These are phyloP conservation scores for Drosophila gunungcola DNA, from an alignment of 1,140 invertebrate species.

Conservation along the genomic window DNA sequence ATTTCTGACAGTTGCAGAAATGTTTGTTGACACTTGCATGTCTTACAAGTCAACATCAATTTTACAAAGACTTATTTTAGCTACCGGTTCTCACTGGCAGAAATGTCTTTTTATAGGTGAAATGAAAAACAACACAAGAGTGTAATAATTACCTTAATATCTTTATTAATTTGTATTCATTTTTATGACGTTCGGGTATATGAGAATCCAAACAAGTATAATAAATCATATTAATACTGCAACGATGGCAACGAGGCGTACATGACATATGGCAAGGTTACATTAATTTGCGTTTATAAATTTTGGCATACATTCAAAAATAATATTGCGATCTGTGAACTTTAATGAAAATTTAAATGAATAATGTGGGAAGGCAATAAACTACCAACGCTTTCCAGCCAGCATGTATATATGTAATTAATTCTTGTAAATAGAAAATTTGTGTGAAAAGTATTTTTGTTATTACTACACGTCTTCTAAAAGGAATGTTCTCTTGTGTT, in stretches of 20 bases:
- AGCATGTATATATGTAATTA: not conserved
- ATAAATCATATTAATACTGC: conserved; percentile 21
- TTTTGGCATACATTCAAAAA: conserved; percentile 62
- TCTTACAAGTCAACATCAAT: conserved; percentile 53
- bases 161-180: not conserved
- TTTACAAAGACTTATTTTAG: conserved; percentile 52
- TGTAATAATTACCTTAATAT: conserved; percentile 24
- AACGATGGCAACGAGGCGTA: conserved; percentile 34
- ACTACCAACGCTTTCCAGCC: not conserved
- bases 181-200: conserved; percentile 2
- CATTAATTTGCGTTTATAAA: conserved; percentile 7
- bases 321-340: conserved; percentile 25
- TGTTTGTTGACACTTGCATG: conserved; percentile 54
- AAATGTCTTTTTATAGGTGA: conserved; percentile 6
- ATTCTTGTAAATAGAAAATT: not conserved
- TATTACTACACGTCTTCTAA: not conserved
- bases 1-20: conserved; percentile 53
- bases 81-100: conserved; percentile 10
- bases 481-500: not conserved
- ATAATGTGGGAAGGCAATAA: conserved; percentile 22
- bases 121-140: not conserved
- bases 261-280: conserved; percentile 25
- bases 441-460: not conserved
- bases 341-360: not conserved
- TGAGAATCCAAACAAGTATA: not conserved